Conservation (phyloP, 2,113 vertebrate species). For the Alligator sinensis region DNA sequence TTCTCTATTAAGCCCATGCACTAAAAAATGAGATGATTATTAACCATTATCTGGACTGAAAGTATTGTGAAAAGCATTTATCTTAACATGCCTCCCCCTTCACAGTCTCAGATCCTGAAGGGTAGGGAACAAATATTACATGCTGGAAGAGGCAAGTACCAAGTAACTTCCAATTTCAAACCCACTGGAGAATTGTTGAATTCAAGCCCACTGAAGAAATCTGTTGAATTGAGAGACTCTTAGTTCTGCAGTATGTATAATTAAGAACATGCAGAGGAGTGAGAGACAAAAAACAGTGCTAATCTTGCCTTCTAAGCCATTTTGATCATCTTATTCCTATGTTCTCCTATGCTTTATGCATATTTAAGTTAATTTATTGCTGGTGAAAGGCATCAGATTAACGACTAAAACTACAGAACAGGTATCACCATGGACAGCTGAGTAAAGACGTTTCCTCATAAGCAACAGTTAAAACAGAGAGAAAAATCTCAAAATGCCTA, state of each 20-base stretch:
- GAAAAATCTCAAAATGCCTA: background rate
- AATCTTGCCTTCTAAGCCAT: background rate
- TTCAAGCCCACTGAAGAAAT: slow-evolving; percentile 9
- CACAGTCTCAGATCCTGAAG: background rate
- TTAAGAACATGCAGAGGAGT: slow-evolving; percentile 45
- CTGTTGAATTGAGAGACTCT: background rate
- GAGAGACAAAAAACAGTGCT: slow-evolving; percentile 43
- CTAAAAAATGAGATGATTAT: background rate
- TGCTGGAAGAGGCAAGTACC: background rate
- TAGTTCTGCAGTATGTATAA: slow-evolving; percentile 10
- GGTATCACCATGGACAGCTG: background rate
- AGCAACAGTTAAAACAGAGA: background rate
- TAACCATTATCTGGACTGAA: background rate
- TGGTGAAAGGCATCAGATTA: background rate
- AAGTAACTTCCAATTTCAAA: background rate
- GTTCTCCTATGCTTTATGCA: background rate
- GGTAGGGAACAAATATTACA: background rate
- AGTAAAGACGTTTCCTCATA: background rate
- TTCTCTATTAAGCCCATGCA: background rate
- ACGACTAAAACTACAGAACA: background rate
- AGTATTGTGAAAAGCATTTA: background rate
- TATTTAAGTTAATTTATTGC: background rate
- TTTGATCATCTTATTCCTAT: background rate
- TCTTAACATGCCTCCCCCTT: background rate
- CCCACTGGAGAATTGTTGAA: background rate